Evolutionary conservation across 2,113 vertebrate genomes (phyloP).

Genomic region (Anhinga rufa): DNA sequence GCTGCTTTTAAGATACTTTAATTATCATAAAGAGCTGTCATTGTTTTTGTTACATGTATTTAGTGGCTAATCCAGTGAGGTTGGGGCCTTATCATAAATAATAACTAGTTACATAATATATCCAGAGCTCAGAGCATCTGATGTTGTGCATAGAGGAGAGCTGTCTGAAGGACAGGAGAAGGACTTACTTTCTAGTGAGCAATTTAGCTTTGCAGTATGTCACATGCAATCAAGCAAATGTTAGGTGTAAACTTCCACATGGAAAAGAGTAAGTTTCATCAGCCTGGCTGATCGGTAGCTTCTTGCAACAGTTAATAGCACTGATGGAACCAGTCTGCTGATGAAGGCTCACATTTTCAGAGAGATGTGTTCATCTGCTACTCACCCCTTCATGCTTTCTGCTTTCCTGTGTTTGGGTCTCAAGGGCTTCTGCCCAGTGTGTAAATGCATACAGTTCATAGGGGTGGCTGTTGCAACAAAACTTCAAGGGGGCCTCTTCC

Average conservation of each 20-base stretch:
- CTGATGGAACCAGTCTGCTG: background rate
- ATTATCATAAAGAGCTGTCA: background rate
- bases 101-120: background rate
- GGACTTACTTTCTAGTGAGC: background rate
- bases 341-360: background rate
- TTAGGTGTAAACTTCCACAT: background rate
- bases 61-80: background rate
- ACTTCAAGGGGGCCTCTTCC: background rate
- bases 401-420: background rate
- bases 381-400: background rate
- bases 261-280: background rate
- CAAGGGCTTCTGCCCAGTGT: background rate
- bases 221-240: background rate
- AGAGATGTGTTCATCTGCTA: background rate
- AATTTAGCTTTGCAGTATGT: background rate
- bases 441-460: background rate
- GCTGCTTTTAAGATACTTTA: background rate
- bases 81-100: background rate
- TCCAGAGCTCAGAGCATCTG: background rate
- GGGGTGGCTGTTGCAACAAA: background rate
- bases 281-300: background rate
- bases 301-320: background rate
- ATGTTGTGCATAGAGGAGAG: background rate
- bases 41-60: background rate
- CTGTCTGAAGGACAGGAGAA: constrained; percentile 27